Evolutionary conservation across 2,797 vertebrate species (phyloP), one percentile per base, ranked within the genome.

Genomic region (Danio aesculapii): DNA sequence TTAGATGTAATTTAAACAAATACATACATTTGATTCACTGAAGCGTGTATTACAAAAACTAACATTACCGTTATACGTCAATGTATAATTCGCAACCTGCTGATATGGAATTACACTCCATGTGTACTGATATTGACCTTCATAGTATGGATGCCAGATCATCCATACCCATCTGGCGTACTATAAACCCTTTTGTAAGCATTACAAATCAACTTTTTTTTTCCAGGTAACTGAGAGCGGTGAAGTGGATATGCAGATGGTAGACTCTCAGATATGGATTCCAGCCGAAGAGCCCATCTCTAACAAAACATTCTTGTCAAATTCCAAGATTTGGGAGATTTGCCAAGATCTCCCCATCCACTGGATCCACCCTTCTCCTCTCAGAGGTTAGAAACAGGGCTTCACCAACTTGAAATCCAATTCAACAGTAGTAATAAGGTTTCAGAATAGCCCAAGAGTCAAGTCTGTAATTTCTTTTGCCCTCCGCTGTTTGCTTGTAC

Each of bases 241-340:
- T 19, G 93, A 92, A 69, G 89, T 92, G 30, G 94, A 94, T 83
- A 95, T 94, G 78, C 95, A 96, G 91, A 94, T 96, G 82, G 96
- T 96, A 77, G 95, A 98, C 84, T 95, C 95, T 14, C 91, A 95
- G 88, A 94, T 98, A 90, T 99, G 98, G 98, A 93, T 99, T 81
- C 97, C 97, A 49, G 95, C 94, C 3, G 95, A 97, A 91, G 94
- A 97, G 82, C 96, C 97, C 72, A 95, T 99, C 88, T 92, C 95
- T 92, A 97, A 97, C 89, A 93, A 92, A 73, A 95, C 94, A 69
- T 99, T 99, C 91, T 95, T 99, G 85, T 95, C 95, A 83, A 92
- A 92, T 89, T 97, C 98, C 88, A 97, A 95, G 91, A 98, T 99
- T 88, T 96, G 96, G 92, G 97, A 99, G 89, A 94, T 98, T 82